phyloP scores from a whole-genome alignment of 1,140 invertebrate species.

The Potamilus streckersoni region DNA sequence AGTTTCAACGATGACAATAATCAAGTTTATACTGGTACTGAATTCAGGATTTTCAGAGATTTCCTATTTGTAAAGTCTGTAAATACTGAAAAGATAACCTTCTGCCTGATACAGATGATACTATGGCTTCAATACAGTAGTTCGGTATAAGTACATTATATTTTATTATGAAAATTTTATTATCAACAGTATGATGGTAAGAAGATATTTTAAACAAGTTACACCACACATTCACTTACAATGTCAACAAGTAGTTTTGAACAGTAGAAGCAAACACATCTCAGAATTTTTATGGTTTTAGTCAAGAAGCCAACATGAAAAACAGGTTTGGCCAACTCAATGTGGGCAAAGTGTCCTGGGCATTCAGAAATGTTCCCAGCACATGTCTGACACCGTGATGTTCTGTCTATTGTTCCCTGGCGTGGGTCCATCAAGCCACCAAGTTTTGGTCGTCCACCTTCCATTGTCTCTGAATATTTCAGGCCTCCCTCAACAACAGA shows the following conservation, averaged over 20 bases:
- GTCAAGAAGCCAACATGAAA: slow-evolving; percentile 98
- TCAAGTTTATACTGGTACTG: too few species aligned
- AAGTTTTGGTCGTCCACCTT: slow-evolving; percentile 96
- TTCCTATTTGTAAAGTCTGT: too few species aligned
- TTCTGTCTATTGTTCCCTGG: slow-evolving; percentile 96
- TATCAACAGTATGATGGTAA: too few species aligned
- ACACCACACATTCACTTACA: slow-evolving; percentile 73
- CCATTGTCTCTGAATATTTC: slow-evolving; percentile 96
- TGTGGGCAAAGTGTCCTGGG: slow-evolving; percentile 99
- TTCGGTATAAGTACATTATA: too few species aligned
- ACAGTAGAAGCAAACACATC: slow-evolving; percentile 98
- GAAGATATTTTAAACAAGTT: too few species aligned
- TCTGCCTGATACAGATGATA: too few species aligned
- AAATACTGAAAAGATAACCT: too few species aligned
- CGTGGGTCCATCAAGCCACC: slow-evolving; percentile 99
- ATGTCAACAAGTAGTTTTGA: slow-evolving; percentile 95
- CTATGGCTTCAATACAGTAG: too few species aligned
- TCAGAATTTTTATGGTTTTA: slow-evolving; percentile 95
- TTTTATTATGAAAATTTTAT: too few species aligned
- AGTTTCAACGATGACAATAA: too few species aligned
- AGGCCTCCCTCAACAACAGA: slow-evolving; percentile 94
- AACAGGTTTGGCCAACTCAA: slow-evolving; percentile 98
- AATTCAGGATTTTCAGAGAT: too few species aligned
- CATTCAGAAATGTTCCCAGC: slow-evolving; percentile 98
- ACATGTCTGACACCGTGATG: slow-evolving; percentile 93